phyloP scores from a whole-genome alignment of 2,888 invertebrate genomes.

The Synergus japonicus region DNA sequence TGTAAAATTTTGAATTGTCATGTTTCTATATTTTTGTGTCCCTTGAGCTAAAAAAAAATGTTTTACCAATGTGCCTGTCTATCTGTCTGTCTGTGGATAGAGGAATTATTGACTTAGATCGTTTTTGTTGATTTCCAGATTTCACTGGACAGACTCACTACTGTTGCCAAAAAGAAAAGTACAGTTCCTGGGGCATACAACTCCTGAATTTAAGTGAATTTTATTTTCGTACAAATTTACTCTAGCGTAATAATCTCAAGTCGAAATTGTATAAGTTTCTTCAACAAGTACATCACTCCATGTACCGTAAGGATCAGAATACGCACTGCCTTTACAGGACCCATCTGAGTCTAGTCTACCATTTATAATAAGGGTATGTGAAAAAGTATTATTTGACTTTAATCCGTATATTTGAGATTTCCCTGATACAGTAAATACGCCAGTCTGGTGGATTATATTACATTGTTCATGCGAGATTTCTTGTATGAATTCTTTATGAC shows the following conservation, averaged over 20 bases:
- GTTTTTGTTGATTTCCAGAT: too few species aligned
- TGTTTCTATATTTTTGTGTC: too few species aligned
- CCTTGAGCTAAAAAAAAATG: too few species aligned
- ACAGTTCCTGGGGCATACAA: conserved; percentile 43
- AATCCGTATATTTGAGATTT: not conserved
- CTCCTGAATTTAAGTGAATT: conserved; percentile 44
- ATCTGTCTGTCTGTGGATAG: too few species aligned
- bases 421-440: not conserved
- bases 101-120: too few species aligned
- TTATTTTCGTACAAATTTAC: conserved; percentile 41
- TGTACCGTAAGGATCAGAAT: not conserved
- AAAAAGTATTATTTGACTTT: not conserved
- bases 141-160: too few species aligned
- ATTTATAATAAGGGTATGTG: not conserved
- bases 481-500: conserved; percentile 47
- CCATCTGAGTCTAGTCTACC: too few species aligned
- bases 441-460: not conserved
- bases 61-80: too few species aligned
- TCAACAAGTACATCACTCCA: conserved; percentile 54
- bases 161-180: too few species aligned
- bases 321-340: too few species aligned
- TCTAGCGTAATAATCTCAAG: conserved; percentile 22
- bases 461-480: too few species aligned
- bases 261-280: conserved; percentile 31
- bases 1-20: conserved; percentile 37